Evolutionary conservation across 2,113 vertebrate species (phyloP), one percentile per base, ranked within the genome.

Genomic region (Psammodynastes pulverulentus): DNA sequence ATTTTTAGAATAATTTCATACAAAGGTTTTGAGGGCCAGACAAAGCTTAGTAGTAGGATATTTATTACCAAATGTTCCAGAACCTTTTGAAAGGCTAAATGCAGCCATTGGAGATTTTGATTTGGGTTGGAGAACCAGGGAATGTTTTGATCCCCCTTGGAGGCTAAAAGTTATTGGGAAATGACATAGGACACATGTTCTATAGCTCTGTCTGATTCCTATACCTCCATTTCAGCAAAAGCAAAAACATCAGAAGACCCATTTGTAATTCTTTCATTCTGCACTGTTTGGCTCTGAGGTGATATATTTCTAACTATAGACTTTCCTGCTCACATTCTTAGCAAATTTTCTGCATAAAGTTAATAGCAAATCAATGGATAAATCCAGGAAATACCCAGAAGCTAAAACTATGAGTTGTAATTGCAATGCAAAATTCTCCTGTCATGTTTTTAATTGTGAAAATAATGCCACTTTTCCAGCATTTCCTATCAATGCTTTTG

Each of bases 401-500:
- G 90, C 34, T 46, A 89, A 58, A 95, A 92, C 5, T 88, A 93
- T 89, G 92, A 48, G 19, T 91, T 29, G 52, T 56, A 93, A 94
- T 58, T 93, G 90, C 56, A 84, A 58, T 45, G 53, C 88, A 91
- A 94, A 91, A 94, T 91, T 87, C 49, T 84, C 45, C 29, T 84
- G 7, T 93, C 86, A 19, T 92, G 56, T 94, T 93, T 91, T 91
- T 91, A 93, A 95, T 85, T 95, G 93, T 91, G 94, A 96, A 95
- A 96, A 95, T 34, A 85, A 95, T 89, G 86, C 54, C 23, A 43
- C 21, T 92, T 54, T 94, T 86, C 86, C 87, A 87, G 89, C n/a
- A n/a, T n/a, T n/a, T n/a, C 86, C 86, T 89, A 92, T 94, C 94
- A 92, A 15, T 62, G 84, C 93, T 96, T 96, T 96, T 94, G 26